phyloP scores from a whole-genome alignment of 64 coral and sea anemone genomes.

The Montipora cactus region DNA sequence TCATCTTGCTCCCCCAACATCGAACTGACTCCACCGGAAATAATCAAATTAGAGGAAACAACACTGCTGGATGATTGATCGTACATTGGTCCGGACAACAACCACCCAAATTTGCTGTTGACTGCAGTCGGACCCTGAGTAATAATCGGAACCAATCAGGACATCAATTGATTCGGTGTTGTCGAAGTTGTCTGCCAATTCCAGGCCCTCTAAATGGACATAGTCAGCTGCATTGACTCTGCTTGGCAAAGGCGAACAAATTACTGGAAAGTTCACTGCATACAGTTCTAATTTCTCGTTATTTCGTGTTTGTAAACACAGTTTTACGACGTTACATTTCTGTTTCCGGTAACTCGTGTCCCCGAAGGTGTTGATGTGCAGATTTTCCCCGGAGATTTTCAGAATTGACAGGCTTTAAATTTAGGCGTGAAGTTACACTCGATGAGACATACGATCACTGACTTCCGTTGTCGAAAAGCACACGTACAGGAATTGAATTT shows the following conservation, averaged over 20 bases:
- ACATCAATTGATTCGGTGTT: conserved; percentile 50
- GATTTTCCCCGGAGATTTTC: conserved; percentile 56
- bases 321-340: conserved; percentile 49
- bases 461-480: conserved; percentile 68
- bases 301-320: conserved; percentile 57
- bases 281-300: conserved; percentile 40
- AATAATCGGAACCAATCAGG: conserved; percentile 74
- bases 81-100: conserved; percentile 64
- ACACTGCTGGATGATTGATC: not conserved
- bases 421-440: conserved; percentile 43
- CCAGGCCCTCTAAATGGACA: conserved; percentile 43
- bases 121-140: conserved; percentile 78
- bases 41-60: conserved; percentile 59
- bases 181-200: conserved; percentile 58
- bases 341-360: conserved; percentile 53
- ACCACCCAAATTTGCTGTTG: conserved; percentile 72
- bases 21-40: conserved; percentile 43
- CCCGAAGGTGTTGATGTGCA: conserved; percentile 55
- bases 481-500: conserved; percentile 33
- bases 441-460: conserved; percentile 43
- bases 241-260: conserved; percentile 52
- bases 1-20: conserved; percentile 27
- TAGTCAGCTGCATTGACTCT: conserved; percentile 32
- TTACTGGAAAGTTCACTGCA: conserved; percentile 50
- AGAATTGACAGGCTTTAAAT: conserved; percentile 40